Percentiles rank a stretch among this genome's conserved stretches.
Conservation (phyloP, 2,888 invertebrate species). For the Celastrina argiolus region DNA sequence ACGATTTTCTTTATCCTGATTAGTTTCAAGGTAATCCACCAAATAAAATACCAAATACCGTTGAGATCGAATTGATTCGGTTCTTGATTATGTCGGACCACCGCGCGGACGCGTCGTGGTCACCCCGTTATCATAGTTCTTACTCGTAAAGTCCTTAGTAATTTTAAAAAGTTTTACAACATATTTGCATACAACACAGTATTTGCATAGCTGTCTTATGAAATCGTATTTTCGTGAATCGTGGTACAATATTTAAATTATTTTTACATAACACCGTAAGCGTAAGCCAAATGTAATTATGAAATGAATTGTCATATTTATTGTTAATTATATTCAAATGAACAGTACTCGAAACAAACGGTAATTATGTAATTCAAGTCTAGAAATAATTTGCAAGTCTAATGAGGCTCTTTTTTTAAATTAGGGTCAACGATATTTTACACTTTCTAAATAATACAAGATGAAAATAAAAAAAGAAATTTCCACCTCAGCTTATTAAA, state of each 20-base stretch:
- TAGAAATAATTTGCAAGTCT: neutral
- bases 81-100: too few species aligned
- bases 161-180: neutral
- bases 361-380: slow-evolving; percentile 14
- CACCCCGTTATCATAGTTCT: too few species aligned
- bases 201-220: neutral
- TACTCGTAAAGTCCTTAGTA: too few species aligned
- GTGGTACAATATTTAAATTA: neutral
- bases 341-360: slow-evolving; percentile 6
- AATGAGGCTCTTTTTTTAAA: neutral
- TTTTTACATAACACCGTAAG: neutral
- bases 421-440: neutral
- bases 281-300: neutral
- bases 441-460: neutral
- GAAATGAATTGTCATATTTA: neutral
- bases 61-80: too few species aligned
- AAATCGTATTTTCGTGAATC: neutral
- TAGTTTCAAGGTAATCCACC: too few species aligned
- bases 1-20: too few species aligned
- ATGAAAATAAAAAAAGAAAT: neutral
- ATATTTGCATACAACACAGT: neutral
- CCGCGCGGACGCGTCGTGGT: too few species aligned
- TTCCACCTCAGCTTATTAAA: neutral
- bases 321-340: slow-evolving; percentile 8
- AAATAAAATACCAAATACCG: too few species aligned